Evolutionary conservation across 2,797 vertebrate species (phyloP), one percentile per base, ranked within the genome.

Genomic region (Emys orbicularis): DNA sequence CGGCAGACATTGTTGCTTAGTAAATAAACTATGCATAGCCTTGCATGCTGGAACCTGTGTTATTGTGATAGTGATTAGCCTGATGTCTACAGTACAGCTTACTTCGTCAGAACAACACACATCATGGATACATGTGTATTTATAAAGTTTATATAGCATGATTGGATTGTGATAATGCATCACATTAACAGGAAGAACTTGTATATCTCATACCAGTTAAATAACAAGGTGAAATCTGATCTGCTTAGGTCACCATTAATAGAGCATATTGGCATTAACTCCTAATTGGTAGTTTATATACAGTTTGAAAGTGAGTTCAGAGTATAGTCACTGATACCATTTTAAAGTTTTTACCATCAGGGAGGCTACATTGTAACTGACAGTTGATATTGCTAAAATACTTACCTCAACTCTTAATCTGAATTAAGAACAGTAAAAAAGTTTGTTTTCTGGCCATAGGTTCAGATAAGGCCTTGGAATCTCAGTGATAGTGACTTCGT

Each of bases 401-500:
- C 59, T 72, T 29, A 37, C 65, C 31, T n/a, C 25, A n/a, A 77
- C 19, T 82, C 68, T 72, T 23, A 41, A 83, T 44, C 56, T 95
- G 84, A 93, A 23, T 95, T 97, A 87, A 95, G 92, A 97, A 94
- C 91, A 89, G 97, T 86, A 93, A 95, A 90, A 94, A 79, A 37
- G 56, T 90, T 87, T 95, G 77, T 92, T 97, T 98, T 94, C 85
- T 91, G 72, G 41, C 90, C 89, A 0, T 95, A 99, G 99, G 99
- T 99, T 95, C 99, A 99, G 98, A 99, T 99, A 93, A 98, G 99
- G 86, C 99, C 99, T 94, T 99, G 99, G 99, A 99, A 99, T 98
- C 99, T 99, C 86, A 99, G 99, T 92, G 99, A 99, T 98, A 99
- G 99, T 98, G 99, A 99, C 98, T 99, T 99, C 98, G 99, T 99